Evolutionary conservation across 2,113 vertebrate species (phyloP).

Genomic region (Poecile atricapillus): DNA sequence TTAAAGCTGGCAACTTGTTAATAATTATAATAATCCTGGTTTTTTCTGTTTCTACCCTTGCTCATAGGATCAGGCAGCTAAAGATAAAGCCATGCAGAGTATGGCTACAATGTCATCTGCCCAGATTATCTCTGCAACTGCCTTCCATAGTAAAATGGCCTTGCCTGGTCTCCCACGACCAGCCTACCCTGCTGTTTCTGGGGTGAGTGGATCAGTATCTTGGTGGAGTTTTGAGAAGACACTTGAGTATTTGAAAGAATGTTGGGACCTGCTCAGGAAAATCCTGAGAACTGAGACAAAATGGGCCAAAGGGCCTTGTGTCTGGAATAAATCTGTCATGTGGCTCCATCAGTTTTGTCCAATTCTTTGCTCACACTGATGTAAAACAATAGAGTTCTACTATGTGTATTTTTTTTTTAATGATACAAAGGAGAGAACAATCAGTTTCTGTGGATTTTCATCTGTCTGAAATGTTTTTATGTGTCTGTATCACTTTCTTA

Average conservation of each 20-base stretch:
- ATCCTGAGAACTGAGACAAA: background rate
- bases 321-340: background rate
- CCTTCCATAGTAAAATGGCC: conserved; percentile 93
- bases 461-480: background rate
- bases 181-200: conserved; percentile 83
- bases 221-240: background rate
- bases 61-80: conserved; percentile 91
- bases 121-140: conserved; percentile 92
- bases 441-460: background rate
- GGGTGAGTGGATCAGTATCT: conserved; percentile 79
- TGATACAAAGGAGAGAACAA: background rate
- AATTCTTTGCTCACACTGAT: background rate
- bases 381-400: background rate
- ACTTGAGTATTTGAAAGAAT: background rate
- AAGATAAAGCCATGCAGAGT: conserved; percentile 96
- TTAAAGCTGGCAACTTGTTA: background rate
- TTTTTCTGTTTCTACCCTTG: conserved; percentile 29
- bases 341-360: background rate
- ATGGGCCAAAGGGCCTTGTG: background rate
- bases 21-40: background rate
- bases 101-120: conserved; percentile 96
- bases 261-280: background rate
- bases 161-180: conserved; percentile 83
- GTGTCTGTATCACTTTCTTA: background rate
- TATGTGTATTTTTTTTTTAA: background rate